These are phyloP conservation scores for Cataglyphis livida DNA, from an alignment of 2,888 invertebrate genomes.

Conservation along the genomic window DNA sequence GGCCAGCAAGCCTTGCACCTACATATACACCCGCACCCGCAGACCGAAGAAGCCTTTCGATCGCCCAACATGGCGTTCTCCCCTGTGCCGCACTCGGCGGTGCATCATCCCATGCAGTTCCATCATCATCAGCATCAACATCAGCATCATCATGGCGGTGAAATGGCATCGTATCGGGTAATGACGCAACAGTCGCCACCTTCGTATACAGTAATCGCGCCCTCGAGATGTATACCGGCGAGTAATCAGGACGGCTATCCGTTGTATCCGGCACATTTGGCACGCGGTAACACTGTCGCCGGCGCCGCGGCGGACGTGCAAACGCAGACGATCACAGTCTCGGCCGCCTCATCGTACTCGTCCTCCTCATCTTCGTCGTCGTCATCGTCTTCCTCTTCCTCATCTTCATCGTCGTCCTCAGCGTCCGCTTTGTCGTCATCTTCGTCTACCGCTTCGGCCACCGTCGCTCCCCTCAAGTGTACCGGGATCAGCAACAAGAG, in stretches of 20 bases:
- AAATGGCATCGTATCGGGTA: slow-evolving; percentile 65
- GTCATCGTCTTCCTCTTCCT: slow-evolving; percentile 41
- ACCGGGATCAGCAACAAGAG: slow-evolving; percentile 4
- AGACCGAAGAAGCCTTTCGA: slow-evolving; percentile 76
- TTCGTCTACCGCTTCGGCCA: slow-evolving; percentile 36
- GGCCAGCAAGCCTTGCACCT: slow-evolving; percentile 80
- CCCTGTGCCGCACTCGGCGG: slow-evolving; percentile 59
- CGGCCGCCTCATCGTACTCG: slow-evolving; percentile 62
- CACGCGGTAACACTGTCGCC: slow-evolving; percentile 70
- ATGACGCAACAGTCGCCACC: slow-evolving; percentile 45
- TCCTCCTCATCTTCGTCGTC: slow-evolving; percentile 50
- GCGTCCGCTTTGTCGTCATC: slow-evolving; percentile 46
- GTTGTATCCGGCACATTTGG: slow-evolving; percentile 72
- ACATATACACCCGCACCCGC: slow-evolving; percentile 80
- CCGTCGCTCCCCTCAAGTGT: slow-evolving; percentile 28
- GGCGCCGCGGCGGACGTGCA: slow-evolving; percentile 75
- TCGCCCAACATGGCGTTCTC: slow-evolving; percentile 69
- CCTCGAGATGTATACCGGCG: slow-evolving; percentile 57
- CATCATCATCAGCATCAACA: slow-evolving; percentile 73
- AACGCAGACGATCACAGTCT: slow-evolving; percentile 75
- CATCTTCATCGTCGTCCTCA: slow-evolving; percentile 45
- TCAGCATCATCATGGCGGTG: slow-evolving; percentile 74
- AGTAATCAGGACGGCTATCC: slow-evolving; percentile 67
- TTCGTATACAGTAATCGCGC: slow-evolving; percentile 78
- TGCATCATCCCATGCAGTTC: slow-evolving; percentile 74